These are phyloP conservation scores for Gari tellinella DNA, from an alignment of 2,888 invertebrate species.

Conservation along the genomic window DNA sequence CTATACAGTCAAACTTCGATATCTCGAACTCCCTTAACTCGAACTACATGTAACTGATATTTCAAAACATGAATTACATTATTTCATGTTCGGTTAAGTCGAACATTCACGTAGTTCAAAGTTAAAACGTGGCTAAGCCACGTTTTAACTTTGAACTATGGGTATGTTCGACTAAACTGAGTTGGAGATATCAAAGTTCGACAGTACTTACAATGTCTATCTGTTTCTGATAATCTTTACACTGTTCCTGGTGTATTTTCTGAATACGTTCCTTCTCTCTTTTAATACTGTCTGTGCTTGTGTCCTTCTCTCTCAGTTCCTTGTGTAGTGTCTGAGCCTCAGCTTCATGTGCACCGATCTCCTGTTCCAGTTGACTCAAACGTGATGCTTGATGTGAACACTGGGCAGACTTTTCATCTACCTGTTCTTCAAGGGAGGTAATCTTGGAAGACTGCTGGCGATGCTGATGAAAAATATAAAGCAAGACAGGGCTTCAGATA, in stretches of 20 bases:
- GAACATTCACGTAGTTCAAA: too few species aligned
- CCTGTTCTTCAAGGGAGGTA: constrained; percentile 68
- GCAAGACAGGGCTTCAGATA: too few species aligned
- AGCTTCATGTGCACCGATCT: constrained; percentile 53
- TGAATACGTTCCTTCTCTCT: constrained; percentile 63
- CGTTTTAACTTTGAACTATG: too few species aligned
- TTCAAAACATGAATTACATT: too few species aligned
- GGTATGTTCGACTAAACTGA: too few species aligned
- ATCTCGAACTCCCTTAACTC: too few species aligned
- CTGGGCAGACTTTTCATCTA: constrained; percentile 74
- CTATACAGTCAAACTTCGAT: too few species aligned
- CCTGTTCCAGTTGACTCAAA: constrained; percentile 72
- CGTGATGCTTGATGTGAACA: constrained; percentile 67
- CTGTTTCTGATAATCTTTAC: constrained; percentile 75
- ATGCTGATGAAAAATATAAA: constrained; percentile 65
- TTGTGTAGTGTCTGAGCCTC: constrained; percentile 62
- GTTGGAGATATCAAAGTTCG: too few species aligned
- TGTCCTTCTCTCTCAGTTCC: constrained; percentile 64
- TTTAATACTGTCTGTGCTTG: constrained; percentile 37
- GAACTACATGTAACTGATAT: too few species aligned
- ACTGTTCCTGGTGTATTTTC: constrained; percentile 73
- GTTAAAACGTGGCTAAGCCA: too few species aligned
- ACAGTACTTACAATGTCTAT: constrained; percentile 76
- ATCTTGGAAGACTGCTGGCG: constrained; percentile 73
- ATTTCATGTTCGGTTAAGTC: too few species aligned